Evolutionary conservation across 2,113 vertebrate species (phyloP), one percentile per base, ranked within the genome.

Genomic region (Gymnocephalus cernua): DNA sequence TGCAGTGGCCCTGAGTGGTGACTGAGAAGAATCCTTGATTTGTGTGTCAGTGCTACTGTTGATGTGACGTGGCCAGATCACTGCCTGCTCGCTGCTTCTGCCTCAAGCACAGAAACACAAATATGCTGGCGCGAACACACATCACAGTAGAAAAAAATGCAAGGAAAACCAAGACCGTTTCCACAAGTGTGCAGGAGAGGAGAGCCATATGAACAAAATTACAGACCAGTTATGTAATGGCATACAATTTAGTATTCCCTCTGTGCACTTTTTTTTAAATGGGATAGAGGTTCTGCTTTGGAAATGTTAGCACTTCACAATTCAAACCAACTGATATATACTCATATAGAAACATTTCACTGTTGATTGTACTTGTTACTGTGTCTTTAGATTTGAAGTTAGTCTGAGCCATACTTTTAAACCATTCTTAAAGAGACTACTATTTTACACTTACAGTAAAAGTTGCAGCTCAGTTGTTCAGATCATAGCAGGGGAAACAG

Each of bases 181-280:
- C 86, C 88, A 86, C 72, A 71, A 80, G 65, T 85, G 74, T 77
- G 65, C 68, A 76, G 71, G 73, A 77, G 74, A 83, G 62, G 41
- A 48, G 69, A 68, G 65, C 79, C 82, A 88, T 74, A 88, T 68
- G 89, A 88, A 73, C 65, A 79, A 89, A 91, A 92, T 90, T 93
- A 92, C 88, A 91, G 88, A 82, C 51, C 63, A 48, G 77, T 89
- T 92, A 80, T 89, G 80, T 84, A 88, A 86, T 86, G 74, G 75
- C 70, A 77, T 90, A 79, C 83, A 86, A 87, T 93, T 91, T 84
- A 72, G 35, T 57, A 29, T 83, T 79, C 38, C 83, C 77, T 89
- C 79, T 62, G 66, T 80, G 74, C 69, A 77, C 79, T 85, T 64
- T 75, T 67, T 69, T 32, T 35, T 78, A 57, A 74, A 79, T 51